Conservation (phyloP, 2,888 invertebrate species). For the Eupithecia abbreviata region DNA sequence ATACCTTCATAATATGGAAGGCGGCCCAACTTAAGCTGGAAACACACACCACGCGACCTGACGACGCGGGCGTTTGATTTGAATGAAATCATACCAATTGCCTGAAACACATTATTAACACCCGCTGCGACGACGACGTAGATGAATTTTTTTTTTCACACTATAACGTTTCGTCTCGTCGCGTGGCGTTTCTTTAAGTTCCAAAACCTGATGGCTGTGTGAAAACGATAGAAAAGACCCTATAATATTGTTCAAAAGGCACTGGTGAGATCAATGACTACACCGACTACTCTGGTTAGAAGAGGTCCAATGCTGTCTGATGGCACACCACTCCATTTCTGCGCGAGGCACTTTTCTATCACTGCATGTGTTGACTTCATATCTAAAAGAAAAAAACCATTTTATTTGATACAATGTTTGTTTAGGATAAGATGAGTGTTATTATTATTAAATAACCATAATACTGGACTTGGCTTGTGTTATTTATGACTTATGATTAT, state of each 20-base stretch:
- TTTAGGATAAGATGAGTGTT: not conserved
- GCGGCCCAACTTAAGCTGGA: not conserved
- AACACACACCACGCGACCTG: not conserved
- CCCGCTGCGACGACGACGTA: not conserved
- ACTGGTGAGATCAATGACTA: conserved; percentile 68
- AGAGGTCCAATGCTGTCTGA: conserved; percentile 69
- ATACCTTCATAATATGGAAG: not conserved
- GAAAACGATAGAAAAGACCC: not conserved
- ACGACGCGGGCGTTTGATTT: not conserved
- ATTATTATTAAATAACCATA: too few relatives aligned
- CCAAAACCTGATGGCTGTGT: not conserved
- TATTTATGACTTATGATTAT: too few relatives aligned
- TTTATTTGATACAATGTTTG: not conserved
- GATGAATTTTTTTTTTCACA: not conserved
- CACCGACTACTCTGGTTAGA: conserved; percentile 69
- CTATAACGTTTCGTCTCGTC: not conserved
- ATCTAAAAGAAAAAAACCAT: conserved; percentile 53
- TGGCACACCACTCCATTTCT: conserved; percentile 69
- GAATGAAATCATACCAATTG: not conserved
- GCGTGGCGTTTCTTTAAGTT: not conserved
- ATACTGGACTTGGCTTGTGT: too few relatives aligned
- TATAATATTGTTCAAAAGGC: conserved; percentile 46
- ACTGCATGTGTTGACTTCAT: conserved; percentile 58
- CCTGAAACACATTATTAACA: not conserved
- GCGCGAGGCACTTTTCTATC: conserved; percentile 71